Evolutionary conservation across 2,888 invertebrate genomes (phyloP).

Genomic region (Cactoblastis cactorum): DNA sequence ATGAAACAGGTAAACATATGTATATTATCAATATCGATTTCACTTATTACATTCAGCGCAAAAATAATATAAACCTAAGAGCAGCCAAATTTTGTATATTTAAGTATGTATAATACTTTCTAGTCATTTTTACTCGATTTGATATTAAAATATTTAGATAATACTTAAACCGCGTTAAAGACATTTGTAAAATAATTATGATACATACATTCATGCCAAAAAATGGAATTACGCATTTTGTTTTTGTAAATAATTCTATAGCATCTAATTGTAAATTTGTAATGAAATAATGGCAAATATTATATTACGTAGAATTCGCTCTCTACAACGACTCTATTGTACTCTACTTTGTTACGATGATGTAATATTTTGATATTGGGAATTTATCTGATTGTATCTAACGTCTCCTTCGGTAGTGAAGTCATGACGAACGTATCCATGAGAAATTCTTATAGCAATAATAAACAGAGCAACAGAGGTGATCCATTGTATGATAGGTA

Average conservation of each 20-base stretch:
- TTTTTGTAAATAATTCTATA: slow-evolving; percentile 29
- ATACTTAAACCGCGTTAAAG: background rate
- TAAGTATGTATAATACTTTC: slow-evolving; percentile 26
- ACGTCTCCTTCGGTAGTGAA: slow-evolving; percentile 20
- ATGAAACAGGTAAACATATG: slow-evolving; percentile 58
- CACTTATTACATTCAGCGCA: slow-evolving; percentile 26
- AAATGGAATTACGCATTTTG: slow-evolving; percentile 1
- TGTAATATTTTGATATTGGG: slow-evolving; percentile 61
- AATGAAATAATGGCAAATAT: slow-evolving; percentile 18
- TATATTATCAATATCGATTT: slow-evolving; percentile 36
- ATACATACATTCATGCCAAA: slow-evolving; percentile 5
- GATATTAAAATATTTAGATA: background rate
- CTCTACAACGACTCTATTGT: slow-evolving; percentile 59
- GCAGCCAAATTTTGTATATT: slow-evolving; percentile 34
- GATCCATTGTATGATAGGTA: slow-evolving; percentile 42
- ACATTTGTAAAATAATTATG: background rate
- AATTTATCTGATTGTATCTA: slow-evolving; percentile 50
- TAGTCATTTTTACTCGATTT: slow-evolving; percentile 28
- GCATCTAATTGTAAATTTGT: slow-evolving; percentile 20
- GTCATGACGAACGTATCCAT: slow-evolving; percentile 6
- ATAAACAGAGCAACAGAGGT: slow-evolving; percentile 54
- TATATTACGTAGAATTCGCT: slow-evolving; percentile 27
- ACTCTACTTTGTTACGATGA: slow-evolving; percentile 50
- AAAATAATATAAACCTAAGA: slow-evolving; percentile 28
- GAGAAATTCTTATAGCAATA: slow-evolving; percentile 50